phyloP scores from a whole-genome alignment of 2,797 vertebrate genomes.

The Esox lucius region DNA sequence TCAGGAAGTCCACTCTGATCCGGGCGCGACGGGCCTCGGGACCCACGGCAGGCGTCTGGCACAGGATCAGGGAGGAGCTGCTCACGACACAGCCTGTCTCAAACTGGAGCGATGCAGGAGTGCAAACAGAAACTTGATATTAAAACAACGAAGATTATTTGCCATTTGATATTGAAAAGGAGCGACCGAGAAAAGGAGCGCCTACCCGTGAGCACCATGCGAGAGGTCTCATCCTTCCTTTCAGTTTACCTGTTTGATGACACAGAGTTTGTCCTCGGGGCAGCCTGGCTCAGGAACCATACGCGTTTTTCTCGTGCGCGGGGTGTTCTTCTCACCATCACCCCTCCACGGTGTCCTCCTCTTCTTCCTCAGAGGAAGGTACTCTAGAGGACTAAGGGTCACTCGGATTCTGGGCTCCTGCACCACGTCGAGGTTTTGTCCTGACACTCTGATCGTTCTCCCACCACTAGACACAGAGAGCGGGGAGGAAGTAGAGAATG shows the following conservation, averaged over 20 bases:
- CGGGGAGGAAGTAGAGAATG: neutral
- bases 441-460: constrained; percentile 84
- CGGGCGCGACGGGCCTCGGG: constrained; percentile 65
- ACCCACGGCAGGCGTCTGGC: constrained; percentile 85
- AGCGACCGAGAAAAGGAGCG: neutral
- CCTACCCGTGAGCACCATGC: neutral
- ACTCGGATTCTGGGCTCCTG: constrained; percentile 91
- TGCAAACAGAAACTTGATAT: neutral
- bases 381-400: constrained; percentile 77
- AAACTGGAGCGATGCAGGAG: constrained; percentile 68
- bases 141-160: neutral
- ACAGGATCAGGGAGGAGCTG: constrained; percentile 85
- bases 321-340: constrained; percentile 16
- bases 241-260: constrained; percentile 72
- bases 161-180: neutral
- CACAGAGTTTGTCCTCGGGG: constrained; percentile 74
- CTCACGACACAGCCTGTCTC: constrained; percentile 84
- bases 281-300: constrained; percentile 78
- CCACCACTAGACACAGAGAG: constrained; percentile 80
- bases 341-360: constrained; percentile 46
- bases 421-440: constrained; percentile 92
- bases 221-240: neutral
- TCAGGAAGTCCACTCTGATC: constrained; percentile 87
- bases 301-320: constrained; percentile 64
- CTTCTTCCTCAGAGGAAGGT: constrained; percentile 62